Evolutionary conservation across 2,888 invertebrate genomes (phyloP).

Genomic region (Mesodorylaimus sp.): DNA sequence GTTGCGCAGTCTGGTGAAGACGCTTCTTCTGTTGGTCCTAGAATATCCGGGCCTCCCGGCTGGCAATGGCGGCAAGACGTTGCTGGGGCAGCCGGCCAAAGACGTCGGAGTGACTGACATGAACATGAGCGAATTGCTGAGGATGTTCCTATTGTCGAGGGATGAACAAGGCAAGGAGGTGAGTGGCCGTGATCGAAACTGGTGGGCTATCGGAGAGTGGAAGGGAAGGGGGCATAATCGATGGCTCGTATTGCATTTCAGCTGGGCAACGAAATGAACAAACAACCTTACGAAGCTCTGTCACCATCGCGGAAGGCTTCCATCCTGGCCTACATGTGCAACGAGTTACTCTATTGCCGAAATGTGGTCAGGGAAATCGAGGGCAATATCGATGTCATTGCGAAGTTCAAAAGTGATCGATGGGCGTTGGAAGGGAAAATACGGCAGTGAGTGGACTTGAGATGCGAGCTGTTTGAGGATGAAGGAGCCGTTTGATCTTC

Average conservation of each 20-base stretch:
- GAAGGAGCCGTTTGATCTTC: not conserved
- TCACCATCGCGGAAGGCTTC: conserved; percentile 67
- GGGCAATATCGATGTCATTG: conserved; percentile 61
- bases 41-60: conserved; percentile 34
- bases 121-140: conserved; percentile 71
- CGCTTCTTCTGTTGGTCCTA: conserved; percentile 31
- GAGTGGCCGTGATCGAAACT: not conserved
- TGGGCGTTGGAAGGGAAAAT: conserved; percentile 82
- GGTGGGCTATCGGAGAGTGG: no score
- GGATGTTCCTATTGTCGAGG: conserved; percentile 50
- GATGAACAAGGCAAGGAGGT: conserved; percentile 8
- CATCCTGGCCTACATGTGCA: conserved; percentile 73
- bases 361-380: conserved; percentile 70
- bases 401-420: conserved; percentile 67
- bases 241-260: conserved; percentile 20
- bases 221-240: no score
- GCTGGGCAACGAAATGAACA: conserved; percentile 52
- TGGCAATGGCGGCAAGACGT: conserved; percentile 40
- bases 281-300: conserved; percentile 65
- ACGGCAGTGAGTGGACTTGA: conserved; percentile 50
- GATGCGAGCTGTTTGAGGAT: not conserved
- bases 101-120: conserved; percentile 69
- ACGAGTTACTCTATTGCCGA: conserved; percentile 81
- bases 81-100: conserved; percentile 63
- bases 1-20: conserved; percentile 25